These are phyloP conservation scores for Nasonia oneida DNA, from an alignment of 2,888 invertebrate species.

Conservation along the genomic window DNA sequence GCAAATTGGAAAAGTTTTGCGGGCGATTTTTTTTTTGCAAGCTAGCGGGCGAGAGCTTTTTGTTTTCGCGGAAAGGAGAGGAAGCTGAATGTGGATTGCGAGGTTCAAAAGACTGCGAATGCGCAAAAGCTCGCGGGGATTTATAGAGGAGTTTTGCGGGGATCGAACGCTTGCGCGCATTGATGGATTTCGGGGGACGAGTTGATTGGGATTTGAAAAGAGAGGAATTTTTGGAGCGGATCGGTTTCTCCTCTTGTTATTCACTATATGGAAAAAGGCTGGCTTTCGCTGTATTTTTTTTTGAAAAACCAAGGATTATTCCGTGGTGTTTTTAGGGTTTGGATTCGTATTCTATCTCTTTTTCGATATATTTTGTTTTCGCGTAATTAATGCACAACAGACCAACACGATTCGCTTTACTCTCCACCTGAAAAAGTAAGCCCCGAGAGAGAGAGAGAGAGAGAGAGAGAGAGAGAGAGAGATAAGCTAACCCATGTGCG, in stretches of 20 bases:
- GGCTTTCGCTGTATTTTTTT: too few relatives aligned
- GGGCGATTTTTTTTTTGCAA: conserved; percentile 20
- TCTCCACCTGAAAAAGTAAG: not conserved
- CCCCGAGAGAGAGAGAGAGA: not conserved
- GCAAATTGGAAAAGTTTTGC: conserved; percentile 71
- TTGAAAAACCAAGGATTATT: too few relatives aligned
- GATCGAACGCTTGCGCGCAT: not conserved
- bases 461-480: too few relatives aligned
- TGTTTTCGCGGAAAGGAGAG: not conserved
- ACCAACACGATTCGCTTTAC: not conserved
- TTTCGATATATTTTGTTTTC: too few relatives aligned
- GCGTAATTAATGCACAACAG: too few relatives aligned
- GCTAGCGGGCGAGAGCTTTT: not conserved
- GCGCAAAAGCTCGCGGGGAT: not conserved
- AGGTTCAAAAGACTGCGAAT: conserved; percentile 4
- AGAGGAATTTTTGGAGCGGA: too few relatives aligned
- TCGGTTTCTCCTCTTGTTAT: too few relatives aligned
- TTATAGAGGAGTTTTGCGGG: not conserved
- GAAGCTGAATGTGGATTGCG: not conserved
- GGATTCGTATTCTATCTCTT: too few relatives aligned
- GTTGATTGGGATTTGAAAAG: too few relatives aligned
- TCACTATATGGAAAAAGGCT: too few relatives aligned
- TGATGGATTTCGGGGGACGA: not conserved
- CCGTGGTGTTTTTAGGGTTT: too few relatives aligned
- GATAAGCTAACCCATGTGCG: not conserved